Base-by-base conservation (phyloP, 2,888 invertebrate species). In the Cabera pusaria region DNA sequence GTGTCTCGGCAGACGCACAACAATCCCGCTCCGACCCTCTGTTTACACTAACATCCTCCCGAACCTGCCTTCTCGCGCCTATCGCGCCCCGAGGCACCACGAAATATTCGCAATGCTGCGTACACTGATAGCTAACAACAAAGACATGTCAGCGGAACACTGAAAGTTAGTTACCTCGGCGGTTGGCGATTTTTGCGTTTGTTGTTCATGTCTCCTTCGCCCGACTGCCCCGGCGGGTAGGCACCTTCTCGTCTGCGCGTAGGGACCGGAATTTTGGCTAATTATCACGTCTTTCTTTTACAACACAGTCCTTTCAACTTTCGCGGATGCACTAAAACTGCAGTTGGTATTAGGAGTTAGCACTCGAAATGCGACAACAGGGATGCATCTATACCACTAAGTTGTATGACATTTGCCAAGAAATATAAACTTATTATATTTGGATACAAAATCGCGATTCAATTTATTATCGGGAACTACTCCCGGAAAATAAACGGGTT, bases 261-360 rank as follows among this genome's bases (percentile, higher is more conserved):
- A 88, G 94, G 93, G 93, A 94, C 94, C 93, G 94, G 94, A 94
- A 94, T 94, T 93, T 94, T 94, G 94, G 91, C 85, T 75, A 86
- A 84, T 89, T 89, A 75, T 81, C 81, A 80, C 82, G 81, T 81
- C 88, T 85, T 77, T 87, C 84, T 87, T 85, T 86, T 81, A 87
- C 80, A 88, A 88, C 86, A 88, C 86, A 87, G 87, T 89, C 86
- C 86, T 87, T 86, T 88, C 88, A 88, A 88, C 88, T 88, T 88
- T 88, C 89, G 87, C 88, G 86, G 84, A 89, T 89, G 89, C 89
- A 89, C 87, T 72, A 81, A n/a, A 84, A 86, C 82, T 89, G 89
- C 89, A 89, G 84, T 84, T 81, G 81, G 75, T 84, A 80, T 78
- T 86, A 86, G 55, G 77, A 86, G 74, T 81, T 82, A 85, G 68